phyloP scores from a whole-genome alignment of 2,888 invertebrate species.

The Chrysina gloriosa region DNA sequence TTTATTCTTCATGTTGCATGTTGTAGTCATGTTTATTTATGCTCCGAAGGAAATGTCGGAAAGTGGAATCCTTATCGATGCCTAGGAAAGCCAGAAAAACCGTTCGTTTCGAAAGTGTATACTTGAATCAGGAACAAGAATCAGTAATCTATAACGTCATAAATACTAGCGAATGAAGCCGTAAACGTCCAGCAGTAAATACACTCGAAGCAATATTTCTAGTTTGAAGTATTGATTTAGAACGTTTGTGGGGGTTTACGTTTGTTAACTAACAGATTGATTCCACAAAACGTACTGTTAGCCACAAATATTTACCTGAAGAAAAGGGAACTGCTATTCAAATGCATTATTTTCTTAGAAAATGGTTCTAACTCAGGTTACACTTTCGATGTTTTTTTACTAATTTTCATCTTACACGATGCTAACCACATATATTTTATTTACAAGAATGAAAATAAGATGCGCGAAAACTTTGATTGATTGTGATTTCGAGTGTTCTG shows the following conservation, averaged over 20 bases:
- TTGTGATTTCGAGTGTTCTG: no score
- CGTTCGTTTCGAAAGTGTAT: slow-evolving; percentile 3
- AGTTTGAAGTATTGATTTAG: slow-evolving; percentile 31
- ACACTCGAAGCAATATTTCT: slow-evolving; percentile 24
- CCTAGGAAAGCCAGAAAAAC: background rate
- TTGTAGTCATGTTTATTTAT: slow-evolving; percentile 30
- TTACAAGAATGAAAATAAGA: no score
- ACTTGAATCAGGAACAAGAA: slow-evolving; percentile 32
- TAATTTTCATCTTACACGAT: no score
- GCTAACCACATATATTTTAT: no score
- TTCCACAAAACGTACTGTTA: no score
- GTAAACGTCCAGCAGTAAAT: slow-evolving; percentile 31
- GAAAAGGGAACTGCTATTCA: no score
- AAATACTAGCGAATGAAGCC: slow-evolving; percentile 35
- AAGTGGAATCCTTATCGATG: slow-evolving; percentile 36
- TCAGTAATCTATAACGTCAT: slow-evolving; percentile 27
- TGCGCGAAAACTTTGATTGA: no score
- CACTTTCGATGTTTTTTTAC: no score
- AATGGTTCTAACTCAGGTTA: no score
- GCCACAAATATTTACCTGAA: no score
- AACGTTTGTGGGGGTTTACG: background rate
- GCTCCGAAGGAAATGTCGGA: slow-evolving; percentile 5
- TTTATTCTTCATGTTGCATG: slow-evolving; percentile 32
- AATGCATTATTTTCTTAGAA: no score
- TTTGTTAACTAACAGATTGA: slow-evolving; percentile 18